phyloP scores from a whole-genome alignment of 2,888 invertebrate species.

The Luffia ferchaultella region DNA sequence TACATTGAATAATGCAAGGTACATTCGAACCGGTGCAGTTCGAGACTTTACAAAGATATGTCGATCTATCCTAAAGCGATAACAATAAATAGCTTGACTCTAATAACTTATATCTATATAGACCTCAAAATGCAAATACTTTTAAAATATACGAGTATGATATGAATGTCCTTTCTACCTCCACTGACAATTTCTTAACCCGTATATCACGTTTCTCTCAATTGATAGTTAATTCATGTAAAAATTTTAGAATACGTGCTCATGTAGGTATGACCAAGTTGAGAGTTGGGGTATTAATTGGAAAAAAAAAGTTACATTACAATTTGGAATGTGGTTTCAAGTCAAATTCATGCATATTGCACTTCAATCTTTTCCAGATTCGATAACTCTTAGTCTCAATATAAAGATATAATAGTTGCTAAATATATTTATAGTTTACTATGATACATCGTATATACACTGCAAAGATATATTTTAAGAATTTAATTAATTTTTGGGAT shows the following conservation, averaged over 20 bases:
- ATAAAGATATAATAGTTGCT: slow-evolving; percentile 1
- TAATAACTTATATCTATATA: slow-evolving; percentile 60
- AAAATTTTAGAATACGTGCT: background rate
- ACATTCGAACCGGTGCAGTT: slow-evolving; percentile 23
- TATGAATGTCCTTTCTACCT: slow-evolving; percentile 65
- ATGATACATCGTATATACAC: slow-evolving; percentile 61
- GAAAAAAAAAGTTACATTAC: background rate
- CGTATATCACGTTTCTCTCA: background rate
- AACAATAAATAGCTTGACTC: slow-evolving; percentile 52
- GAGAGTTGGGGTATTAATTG: background rate
- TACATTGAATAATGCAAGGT: background rate
- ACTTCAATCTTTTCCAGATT: slow-evolving; percentile 33
- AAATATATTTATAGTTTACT: slow-evolving; percentile 14
- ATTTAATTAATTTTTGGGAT: slow-evolving; percentile 65
- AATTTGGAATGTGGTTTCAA: slow-evolving; percentile 54
- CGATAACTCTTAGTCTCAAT: slow-evolving; percentile 15
- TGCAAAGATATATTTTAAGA: slow-evolving; percentile 53
- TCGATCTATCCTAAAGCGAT: slow-evolving; percentile 65
- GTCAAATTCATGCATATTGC: slow-evolving; percentile 59
- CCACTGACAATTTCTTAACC: slow-evolving; percentile 21
- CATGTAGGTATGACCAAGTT: background rate
- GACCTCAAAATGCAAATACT: slow-evolving; percentile 67
- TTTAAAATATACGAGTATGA: slow-evolving; percentile 57
- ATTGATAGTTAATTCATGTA: background rate
- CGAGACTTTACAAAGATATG: slow-evolving; percentile 60